phyloP scores from a whole-genome alignment of 2,113 vertebrate genomes.

The Electrona antarctica region DNA sequence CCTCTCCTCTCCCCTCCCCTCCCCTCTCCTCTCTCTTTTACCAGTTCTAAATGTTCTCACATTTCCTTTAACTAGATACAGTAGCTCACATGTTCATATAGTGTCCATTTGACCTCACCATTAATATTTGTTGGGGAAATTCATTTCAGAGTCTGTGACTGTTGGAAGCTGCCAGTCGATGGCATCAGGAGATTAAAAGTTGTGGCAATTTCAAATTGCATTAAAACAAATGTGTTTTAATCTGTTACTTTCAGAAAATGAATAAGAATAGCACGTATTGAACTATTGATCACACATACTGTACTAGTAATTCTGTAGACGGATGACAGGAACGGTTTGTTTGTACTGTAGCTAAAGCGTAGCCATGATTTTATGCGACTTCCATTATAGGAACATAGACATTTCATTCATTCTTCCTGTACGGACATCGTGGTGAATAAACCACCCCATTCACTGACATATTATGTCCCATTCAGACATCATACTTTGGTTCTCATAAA shows the following conservation, averaged over 20 bases:
- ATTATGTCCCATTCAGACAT: slow-evolving; percentile 40
- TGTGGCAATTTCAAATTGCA: neutral
- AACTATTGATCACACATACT: neutral
- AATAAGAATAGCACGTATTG: no score
- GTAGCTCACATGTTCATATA: neutral
- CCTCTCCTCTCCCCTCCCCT: neutral
- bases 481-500: slow-evolving; percentile 51
- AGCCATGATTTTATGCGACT: neutral
- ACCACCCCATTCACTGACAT: slow-evolving; percentile 56
- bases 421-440: slow-evolving; percentile 21
- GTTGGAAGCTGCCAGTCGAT: slow-evolving; percentile 48
- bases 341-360: neutral
- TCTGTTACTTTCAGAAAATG: no score
- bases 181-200: slow-evolving; percentile 33
- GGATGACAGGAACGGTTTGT: neutral
- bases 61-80: slow-evolving; percentile 15
- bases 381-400: neutral
- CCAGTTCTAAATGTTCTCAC: neutral
- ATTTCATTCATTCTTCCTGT: slow-evolving; percentile 3
- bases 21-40: neutral
- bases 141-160: neutral
- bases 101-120: slow-evolving; percentile 13
- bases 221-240: neutral
- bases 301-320: neutral
- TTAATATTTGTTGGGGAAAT: neutral